Percentiles rank a stretch among this genome's conserved stretches.
These are phyloP conservation scores for Siniperca obscura DNA, from an alignment of 2,797 vertebrate species.

Conservation along the genomic window DNA sequence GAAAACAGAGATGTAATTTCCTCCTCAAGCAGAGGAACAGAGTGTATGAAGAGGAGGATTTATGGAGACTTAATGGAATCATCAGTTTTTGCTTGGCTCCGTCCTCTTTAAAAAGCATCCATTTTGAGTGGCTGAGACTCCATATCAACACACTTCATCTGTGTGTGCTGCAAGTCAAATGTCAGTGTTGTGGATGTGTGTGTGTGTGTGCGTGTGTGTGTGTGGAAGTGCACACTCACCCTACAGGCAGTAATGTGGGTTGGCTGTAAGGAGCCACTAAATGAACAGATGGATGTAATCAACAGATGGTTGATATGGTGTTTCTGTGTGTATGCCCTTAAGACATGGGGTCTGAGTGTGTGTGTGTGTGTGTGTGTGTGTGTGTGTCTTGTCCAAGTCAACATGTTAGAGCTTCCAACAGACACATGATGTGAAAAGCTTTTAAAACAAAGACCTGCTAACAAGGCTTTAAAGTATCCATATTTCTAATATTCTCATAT, in stretches of 20 bases:
- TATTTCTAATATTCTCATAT: neutral
- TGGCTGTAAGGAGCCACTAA: constrained; percentile 49
- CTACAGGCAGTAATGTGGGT: constrained; percentile 42
- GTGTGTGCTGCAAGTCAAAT: constrained; percentile 34
- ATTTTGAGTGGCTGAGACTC: constrained; percentile 36
- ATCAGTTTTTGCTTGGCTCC: constrained; percentile 34
- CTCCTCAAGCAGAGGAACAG: constrained; percentile 35
- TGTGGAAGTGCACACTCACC: constrained; percentile 11
- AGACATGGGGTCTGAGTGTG: constrained; percentile 33
- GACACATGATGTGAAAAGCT: neutral
- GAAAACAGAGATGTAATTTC: constrained; percentile 58
- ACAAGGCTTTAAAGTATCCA: neutral
- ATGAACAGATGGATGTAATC: constrained; percentile 66
- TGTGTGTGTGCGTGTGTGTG: constrained; percentile 20
- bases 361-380: constrained; percentile 16
- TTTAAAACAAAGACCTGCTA: neutral
- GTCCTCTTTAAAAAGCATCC: constrained; percentile 48
- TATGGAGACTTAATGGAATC: constrained; percentile 60
- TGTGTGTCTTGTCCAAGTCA: constrained; percentile 1
- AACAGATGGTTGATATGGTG: constrained; percentile 70
- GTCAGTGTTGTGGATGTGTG: constrained; percentile 8
- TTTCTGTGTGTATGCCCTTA: constrained; percentile 44
- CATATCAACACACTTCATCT: constrained; percentile 54
- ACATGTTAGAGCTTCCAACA: neutral
- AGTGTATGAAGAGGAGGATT: constrained; percentile 35